Evolutionary conservation across 2,797 vertebrate genomes (phyloP), one percentile per base, ranked within the genome.

Genomic region (Rhynchotus rufescens): DNA sequence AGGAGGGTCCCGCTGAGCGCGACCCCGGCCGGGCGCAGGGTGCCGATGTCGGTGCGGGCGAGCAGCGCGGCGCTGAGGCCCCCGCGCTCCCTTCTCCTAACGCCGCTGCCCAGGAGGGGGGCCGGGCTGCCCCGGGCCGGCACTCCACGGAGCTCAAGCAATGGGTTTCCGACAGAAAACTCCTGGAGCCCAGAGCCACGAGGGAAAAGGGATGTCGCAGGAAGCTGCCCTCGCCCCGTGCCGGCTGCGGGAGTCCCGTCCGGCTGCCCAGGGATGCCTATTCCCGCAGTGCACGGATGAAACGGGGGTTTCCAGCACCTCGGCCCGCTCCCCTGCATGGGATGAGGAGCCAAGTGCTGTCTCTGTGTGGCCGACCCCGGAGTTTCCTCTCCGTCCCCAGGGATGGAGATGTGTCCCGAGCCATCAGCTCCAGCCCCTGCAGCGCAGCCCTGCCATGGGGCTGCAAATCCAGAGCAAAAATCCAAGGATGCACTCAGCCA

Each of bases 101-200:
- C 1, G 0, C 52, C 56, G 45, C 2, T 0, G 16, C 28, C 65
- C 26, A 3, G 16, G 38, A 40, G 17, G 15, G 26, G 26, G 38
- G 19, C 40, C 9, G 8, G n/a, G 26, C 54, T 16, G 30, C 9
- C 30, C 11, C 4, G 0, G 1, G 68, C 49, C 25, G 26, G 61
- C 45, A 40, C 49, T 83, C 49, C 74, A 28, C 0, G 3, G 36
- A 80, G 54, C 62, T 65, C 59, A 51, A 49, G 52, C 0, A 78
- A 30, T 94, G 90, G 83, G 38, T 85, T 95, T 72, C 82, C 92
- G 38, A 88, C 95, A 80, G 88, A 94, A 94, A 95, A 28, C 19
- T 49, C 19, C 3, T 81, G 62, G 45, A 94, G 86, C 79, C 74
- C 40, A 95, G 94, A 76, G 1, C 34, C 57, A n/a, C 1, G 2